Percentiles rank a stretch among this genome's conserved stretches.
Evolutionary conservation across 2,113 vertebrate species (phyloP).

Genomic region (Colaptes auratus): DNA sequence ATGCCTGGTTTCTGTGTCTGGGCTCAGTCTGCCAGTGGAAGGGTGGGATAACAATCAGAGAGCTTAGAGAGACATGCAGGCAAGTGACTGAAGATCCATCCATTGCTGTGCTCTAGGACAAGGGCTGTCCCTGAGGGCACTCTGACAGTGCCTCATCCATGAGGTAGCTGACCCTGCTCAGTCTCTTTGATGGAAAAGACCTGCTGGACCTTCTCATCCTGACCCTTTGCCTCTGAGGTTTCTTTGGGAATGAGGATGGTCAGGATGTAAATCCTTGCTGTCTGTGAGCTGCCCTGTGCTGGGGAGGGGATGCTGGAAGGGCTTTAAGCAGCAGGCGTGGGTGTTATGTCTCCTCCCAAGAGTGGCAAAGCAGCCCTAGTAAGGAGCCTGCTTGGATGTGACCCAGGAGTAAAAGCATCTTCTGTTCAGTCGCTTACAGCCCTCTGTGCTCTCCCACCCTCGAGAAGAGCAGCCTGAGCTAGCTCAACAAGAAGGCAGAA

Average conservation of each 20-base stretch:
- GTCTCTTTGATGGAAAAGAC: neutral
- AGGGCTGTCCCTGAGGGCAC: neutral
- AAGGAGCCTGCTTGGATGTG: neutral
- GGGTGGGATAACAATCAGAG: neutral
- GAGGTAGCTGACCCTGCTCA: neutral
- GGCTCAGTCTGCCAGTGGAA: neutral
- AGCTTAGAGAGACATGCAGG: neutral
- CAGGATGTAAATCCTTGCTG: neutral
- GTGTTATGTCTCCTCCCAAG: neutral
- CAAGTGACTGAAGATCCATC: neutral
- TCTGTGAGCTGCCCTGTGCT: neutral
- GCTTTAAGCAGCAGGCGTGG: neutral
- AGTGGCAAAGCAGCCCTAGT: no score
- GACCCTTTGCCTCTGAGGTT: neutral
- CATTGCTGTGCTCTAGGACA: rapidly evolving
- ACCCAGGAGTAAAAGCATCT: neutral
- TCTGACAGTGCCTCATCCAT: neutral
- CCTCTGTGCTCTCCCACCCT: neutral
- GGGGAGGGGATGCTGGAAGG: neutral
- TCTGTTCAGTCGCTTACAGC: neutral
- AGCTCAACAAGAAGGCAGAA: neutral
- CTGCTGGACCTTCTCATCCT: neutral
- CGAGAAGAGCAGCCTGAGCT: neutral
- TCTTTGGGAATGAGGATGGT: neutral
- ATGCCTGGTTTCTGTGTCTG: rapidly evolving